Evolutionary conservation across 1,140 invertebrate species (phyloP).

Genomic region (Ptiloglossa arizonensis): DNA sequence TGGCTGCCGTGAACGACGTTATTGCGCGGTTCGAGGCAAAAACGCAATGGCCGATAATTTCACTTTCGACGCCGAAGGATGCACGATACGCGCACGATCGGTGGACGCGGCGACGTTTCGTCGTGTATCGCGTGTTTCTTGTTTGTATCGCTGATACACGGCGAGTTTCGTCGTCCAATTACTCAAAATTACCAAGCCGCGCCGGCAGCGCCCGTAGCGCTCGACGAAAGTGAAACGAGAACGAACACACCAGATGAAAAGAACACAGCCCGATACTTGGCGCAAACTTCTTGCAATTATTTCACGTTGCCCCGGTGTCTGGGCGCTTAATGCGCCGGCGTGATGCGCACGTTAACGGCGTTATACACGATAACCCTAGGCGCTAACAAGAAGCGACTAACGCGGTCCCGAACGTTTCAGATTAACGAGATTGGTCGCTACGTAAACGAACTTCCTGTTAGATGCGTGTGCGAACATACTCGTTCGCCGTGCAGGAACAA

Average conservation of each 20-base stretch:
- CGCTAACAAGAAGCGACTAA: slow-evolving; percentile 73
- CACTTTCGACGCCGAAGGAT: neutral
- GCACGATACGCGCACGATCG: neutral
- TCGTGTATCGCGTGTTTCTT: neutral
- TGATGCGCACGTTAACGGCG: slow-evolving; percentile 69
- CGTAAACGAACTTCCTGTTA: slow-evolving; percentile 60
- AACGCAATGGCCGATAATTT: slow-evolving; percentile 27
- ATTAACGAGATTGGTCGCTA: slow-evolving; percentile 69
- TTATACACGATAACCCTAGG: slow-evolving; percentile 68
- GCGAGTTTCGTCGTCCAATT: neutral
- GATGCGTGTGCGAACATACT: slow-evolving; percentile 40
- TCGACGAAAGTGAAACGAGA: slow-evolving; percentile 37
- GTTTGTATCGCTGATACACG: neutral
- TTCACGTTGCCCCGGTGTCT: slow-evolving; percentile 53
- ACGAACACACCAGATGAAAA: slow-evolving; percentile 6
- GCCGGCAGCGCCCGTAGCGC: neutral
- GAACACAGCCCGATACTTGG: slow-evolving; percentile 25
- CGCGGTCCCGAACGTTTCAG: slow-evolving; percentile 69
- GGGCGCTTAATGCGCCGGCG: slow-evolving; percentile 66
- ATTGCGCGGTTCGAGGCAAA: neutral
- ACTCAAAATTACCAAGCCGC: slow-evolving; percentile 4
- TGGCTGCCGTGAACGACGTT: neutral
- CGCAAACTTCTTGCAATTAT: slow-evolving; percentile 58
- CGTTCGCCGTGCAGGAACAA: neutral
- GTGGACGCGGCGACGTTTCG: no score